These are phyloP conservation scores for Nemurella pictetii DNA, from an alignment of 2,888 invertebrate genomes.

Conservation along the genomic window DNA sequence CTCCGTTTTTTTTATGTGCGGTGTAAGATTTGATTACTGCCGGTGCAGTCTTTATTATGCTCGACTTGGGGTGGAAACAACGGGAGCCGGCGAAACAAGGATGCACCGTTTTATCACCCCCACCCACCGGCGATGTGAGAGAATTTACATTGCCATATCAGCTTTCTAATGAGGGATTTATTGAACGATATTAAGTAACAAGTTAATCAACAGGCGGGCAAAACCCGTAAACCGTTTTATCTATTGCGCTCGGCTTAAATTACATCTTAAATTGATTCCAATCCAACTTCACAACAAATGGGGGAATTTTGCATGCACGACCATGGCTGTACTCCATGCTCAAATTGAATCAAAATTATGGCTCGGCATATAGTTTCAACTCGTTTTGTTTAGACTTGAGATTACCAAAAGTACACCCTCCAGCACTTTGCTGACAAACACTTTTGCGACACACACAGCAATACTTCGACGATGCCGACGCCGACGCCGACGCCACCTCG, in stretches of 20 bases:
- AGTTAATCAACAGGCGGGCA: neutral
- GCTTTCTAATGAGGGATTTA: neutral
- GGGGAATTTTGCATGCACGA: no score
- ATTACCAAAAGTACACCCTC: neutral
- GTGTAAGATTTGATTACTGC: neutral
- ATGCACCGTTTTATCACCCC: neutral
- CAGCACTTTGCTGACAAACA: no score
- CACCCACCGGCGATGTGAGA: neutral
- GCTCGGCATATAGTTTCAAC: neutral
- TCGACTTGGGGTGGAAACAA: neutral
- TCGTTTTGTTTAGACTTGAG: neutral
- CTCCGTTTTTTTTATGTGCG: neutral
- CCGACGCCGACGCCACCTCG: neutral
- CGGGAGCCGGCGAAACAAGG: neutral
- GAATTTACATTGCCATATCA: neutral
- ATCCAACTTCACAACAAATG: no score
- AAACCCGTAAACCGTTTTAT: neutral
- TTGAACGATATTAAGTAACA: neutral
- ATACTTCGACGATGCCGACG: neutral
- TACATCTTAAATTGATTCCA: neutral
- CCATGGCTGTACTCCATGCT: no score
- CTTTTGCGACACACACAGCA: neutral
- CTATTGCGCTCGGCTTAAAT: neutral
- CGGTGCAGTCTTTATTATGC: neutral
- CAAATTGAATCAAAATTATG: no score